These are phyloP conservation scores for Rhingia rostrata DNA, from an alignment of 2,888 invertebrate species.

Conservation along the genomic window DNA sequence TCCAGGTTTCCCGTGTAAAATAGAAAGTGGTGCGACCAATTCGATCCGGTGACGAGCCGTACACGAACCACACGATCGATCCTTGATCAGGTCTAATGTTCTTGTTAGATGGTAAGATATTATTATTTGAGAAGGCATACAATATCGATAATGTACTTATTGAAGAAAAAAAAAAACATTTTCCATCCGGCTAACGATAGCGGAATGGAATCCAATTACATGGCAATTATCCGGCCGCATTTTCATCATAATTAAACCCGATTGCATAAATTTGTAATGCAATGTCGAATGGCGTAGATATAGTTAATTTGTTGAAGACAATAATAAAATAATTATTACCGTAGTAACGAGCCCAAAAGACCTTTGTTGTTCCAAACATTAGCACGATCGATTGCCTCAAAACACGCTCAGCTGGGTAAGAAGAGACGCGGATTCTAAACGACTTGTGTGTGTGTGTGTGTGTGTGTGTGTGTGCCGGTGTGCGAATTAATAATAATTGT, in stretches of 20 bases:
- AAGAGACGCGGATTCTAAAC: constrained; percentile 34
- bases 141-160: not conserved
- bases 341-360: constrained; percentile 36
- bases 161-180: constrained; percentile 4
- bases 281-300: constrained; percentile 19
- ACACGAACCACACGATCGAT: constrained; percentile 33
- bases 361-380: constrained; percentile 26
- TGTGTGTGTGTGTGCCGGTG: not conserved
- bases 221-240: constrained; percentile 51
- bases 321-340: constrained; percentile 51
- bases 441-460: constrained; percentile 17
- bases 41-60: constrained; percentile 12
- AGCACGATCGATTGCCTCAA: constrained; percentile 50
- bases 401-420: constrained; percentile 12
- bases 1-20: constrained; percentile 9
- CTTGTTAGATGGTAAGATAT: constrained; percentile 1
- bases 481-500: constrained; percentile 17
- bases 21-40: constrained; percentile 46
- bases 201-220: constrained; percentile 68
- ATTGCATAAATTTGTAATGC: constrained; percentile 64
- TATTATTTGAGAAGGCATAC: constrained; percentile 22
- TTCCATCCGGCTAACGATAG: constrained; percentile 68
- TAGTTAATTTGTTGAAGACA: constrained; percentile 65
- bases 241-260: constrained; percentile 65
- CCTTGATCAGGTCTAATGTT: constrained; percentile 48